Evolutionary conservation across 2,797 vertebrate genomes (phyloP).

Genomic region (Pempheris klunzingeri): DNA sequence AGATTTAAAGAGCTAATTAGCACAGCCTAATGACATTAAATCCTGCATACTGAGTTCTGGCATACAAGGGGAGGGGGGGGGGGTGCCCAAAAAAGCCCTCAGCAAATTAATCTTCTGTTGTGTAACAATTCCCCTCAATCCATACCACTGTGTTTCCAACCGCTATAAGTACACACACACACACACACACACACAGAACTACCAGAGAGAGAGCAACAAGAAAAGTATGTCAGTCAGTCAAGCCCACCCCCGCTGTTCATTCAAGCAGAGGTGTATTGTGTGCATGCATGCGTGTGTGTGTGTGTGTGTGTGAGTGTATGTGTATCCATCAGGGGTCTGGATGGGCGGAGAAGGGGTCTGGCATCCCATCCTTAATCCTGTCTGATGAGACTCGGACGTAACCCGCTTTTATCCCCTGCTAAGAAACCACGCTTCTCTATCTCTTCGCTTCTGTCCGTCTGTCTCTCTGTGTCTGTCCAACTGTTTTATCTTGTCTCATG

Average conservation of each 20-base stretch:
- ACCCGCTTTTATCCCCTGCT: conserved; percentile 79
- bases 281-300: conserved; percentile 1
- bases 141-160: conserved; percentile 34
- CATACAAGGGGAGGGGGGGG: conserved; percentile 26
- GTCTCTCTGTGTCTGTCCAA: conserved; percentile 28
- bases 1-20: conserved; percentile 60
- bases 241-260: conserved; percentile 53
- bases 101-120: conserved; percentile 73
- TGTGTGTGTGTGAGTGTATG: conserved; percentile 30
- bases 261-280: conserved; percentile 50
- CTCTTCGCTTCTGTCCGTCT: conserved; percentile 40
- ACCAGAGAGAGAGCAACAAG: conserved; percentile 40
- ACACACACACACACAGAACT: conserved; percentile 15
- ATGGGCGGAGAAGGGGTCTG: conserved; percentile 72
- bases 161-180: conserved; percentile 27
- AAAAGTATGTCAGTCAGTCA: conserved; percentile 67
- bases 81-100: conserved; percentile 40
- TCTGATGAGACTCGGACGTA: conserved; percentile 79
- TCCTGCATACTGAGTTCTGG: conserved; percentile 53
- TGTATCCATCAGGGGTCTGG: conserved; percentile 46
- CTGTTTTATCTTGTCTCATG: conserved; percentile 19
- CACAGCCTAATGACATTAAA: conserved; percentile 66
- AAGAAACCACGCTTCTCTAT: conserved; percentile 63
- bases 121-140: conserved; percentile 67
- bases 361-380: conserved; percentile 78